These are phyloP conservation scores for Metopolophium dirhodum DNA, from an alignment of 1,140 invertebrate species.

Conservation along the genomic window DNA sequence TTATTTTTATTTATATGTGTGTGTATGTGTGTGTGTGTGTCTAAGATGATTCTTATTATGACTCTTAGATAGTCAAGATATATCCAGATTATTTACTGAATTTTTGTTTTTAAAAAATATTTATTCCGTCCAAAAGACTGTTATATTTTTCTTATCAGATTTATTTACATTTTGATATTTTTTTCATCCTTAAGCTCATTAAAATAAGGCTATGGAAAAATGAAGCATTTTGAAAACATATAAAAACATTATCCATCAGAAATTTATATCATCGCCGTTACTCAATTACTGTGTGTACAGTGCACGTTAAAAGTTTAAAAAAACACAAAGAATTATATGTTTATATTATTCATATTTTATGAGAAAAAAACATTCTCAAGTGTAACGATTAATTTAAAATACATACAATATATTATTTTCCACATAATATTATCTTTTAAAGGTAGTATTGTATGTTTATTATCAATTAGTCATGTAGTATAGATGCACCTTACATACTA, in stretches of 20 bases:
- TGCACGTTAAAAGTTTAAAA: not conserved
- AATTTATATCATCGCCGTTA: not conserved
- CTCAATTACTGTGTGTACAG: not conserved
- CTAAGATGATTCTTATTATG: not conserved
- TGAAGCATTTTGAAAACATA: not conserved
- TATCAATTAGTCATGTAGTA: not conserved
- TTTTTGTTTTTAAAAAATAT: not conserved
- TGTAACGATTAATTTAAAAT: not conserved
- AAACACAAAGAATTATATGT: not conserved
- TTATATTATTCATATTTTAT: not conserved
- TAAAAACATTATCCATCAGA: not conserved
- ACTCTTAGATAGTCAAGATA: not conserved
- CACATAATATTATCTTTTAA: not conserved
- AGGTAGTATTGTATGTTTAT: not conserved
- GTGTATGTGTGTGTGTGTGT: no score
- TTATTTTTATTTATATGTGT: not conserved
- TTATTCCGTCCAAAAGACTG: not conserved
- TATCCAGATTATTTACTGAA: not conserved
- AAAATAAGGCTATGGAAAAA: not conserved
- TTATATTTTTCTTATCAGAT: slow-evolving; percentile 21
- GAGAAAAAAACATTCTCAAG: not conserved
- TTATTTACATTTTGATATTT: slow-evolving; percentile 28
- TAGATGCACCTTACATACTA: not conserved
- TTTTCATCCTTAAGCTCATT: not conserved
- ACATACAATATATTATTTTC: no score